These are phyloP conservation scores for Papilio elwesi DNA, from an alignment of 2,888 invertebrate genomes.

Conservation along the genomic window DNA sequence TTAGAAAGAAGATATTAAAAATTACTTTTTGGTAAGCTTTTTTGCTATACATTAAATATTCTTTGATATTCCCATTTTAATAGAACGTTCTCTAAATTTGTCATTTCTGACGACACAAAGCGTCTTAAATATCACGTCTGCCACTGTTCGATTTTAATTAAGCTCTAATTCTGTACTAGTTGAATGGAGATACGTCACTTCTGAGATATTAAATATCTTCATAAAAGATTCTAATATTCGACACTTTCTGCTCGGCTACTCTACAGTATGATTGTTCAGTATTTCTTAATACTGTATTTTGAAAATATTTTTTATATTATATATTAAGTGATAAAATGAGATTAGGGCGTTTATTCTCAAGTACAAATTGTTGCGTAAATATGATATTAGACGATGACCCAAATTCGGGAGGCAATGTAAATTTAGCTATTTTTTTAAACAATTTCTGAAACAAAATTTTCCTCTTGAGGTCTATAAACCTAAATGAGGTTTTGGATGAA, in stretches of 20 bases:
- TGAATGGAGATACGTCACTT: conserved; percentile 20
- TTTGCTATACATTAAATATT: too few species aligned
- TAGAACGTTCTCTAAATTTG: not conserved
- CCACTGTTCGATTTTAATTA: conserved; percentile 19
- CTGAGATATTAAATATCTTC: conserved; percentile 28
- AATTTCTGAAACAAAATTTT: too few species aligned
- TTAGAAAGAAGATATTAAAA: too few species aligned
- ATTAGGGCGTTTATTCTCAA: too few species aligned
- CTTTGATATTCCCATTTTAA: not conserved
- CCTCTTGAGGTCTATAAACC: too few species aligned
- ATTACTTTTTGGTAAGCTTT: too few species aligned
- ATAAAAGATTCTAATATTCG: conserved; percentile 18
- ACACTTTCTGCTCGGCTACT: not conserved
- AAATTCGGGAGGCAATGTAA: too few species aligned
- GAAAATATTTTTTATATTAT: not conserved
- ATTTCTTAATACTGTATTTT: not conserved
- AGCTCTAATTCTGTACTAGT: not conserved
- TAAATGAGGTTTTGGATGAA: too few species aligned
- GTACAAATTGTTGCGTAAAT: too few species aligned
- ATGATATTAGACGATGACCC: too few species aligned
- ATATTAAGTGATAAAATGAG: too few species aligned
- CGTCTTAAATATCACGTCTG: conserved; percentile 5
- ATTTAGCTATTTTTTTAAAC: too few species aligned
- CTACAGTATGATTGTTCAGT: not conserved
- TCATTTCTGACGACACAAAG: not conserved